phyloP scores from a whole-genome alignment of 2,113 vertebrate species.

The Peromyscus californicus region DNA sequence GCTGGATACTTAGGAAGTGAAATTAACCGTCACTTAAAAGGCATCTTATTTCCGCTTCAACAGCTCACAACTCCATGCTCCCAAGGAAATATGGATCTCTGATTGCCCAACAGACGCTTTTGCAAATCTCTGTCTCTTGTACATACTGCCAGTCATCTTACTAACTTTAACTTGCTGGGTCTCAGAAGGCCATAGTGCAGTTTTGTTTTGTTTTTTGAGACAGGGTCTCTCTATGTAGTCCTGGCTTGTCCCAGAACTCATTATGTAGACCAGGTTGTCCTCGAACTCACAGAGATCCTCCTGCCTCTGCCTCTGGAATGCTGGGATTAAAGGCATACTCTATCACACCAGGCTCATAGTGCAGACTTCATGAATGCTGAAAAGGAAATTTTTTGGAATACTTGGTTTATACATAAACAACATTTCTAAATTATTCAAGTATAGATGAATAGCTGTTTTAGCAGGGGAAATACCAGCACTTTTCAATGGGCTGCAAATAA shows the following conservation, averaged over 20 bases:
- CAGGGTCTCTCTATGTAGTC: not conserved
- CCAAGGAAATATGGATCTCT: not conserved
- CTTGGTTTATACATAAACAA: constrained; percentile 1
- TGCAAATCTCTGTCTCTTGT: not conserved
- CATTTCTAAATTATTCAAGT: not conserved
- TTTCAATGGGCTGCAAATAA: not conserved
- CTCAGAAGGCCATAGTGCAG: not conserved
- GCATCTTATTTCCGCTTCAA: not conserved
- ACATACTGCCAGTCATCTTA: not conserved
- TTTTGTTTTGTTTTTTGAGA: not conserved
- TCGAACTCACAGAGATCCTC: not conserved
- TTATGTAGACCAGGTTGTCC: not conserved
- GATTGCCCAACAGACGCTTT: not conserved
- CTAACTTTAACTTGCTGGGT: constrained; percentile 34
- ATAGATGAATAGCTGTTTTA: not conserved
- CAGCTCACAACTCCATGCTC: not conserved
- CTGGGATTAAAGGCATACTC: not conserved
- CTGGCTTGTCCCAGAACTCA: not conserved
- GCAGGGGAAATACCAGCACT: not conserved
- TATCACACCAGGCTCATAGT: not conserved
- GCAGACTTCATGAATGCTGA: not conserved
- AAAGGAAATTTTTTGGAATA: constrained; percentile 7
- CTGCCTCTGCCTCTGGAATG: not conserved
- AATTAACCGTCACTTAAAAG: not conserved
- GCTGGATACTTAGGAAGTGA: not conserved